A percentile compares a stretch with the other conserved stretches of the same genome.
These are phyloP conservation scores for Eira barbara DNA, from an alignment of 2,113 vertebrate species.

Conservation along the genomic window DNA sequence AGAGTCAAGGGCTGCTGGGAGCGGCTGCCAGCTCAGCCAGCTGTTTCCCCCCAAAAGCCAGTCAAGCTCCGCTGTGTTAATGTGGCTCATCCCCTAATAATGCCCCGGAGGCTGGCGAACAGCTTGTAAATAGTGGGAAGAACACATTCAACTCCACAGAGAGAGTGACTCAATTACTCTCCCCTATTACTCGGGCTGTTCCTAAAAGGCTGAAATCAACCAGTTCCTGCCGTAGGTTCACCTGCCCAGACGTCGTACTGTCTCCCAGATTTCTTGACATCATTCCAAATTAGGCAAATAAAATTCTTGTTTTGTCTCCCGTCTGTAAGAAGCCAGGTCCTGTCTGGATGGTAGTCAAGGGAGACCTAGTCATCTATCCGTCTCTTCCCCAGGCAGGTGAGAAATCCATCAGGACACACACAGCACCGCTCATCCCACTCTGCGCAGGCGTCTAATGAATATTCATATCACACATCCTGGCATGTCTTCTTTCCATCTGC, in stretches of 20 bases:
- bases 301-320: background rate
- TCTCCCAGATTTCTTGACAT: background rate
- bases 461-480: background rate
- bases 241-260: background rate
- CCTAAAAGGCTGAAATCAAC: constrained; percentile 38
- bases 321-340: background rate
- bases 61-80: constrained; percentile 55
- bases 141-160: constrained; percentile 61
- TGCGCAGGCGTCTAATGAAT: background rate
- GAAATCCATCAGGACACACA: background rate
- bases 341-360: background rate
- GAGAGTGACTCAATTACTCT: constrained; percentile 66
- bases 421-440: background rate
- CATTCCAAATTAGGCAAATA: constrained; percentile 36
- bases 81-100: constrained; percentile 65
- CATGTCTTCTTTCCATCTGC: background rate
- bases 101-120: constrained; percentile 67
- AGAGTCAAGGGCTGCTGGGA: constrained; percentile 32
- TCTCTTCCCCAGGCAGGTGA: background rate
- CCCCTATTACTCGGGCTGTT: constrained; percentile 21
- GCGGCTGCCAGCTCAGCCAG: constrained; percentile 57
- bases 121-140: constrained; percentile 68
- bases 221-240: constrained; percentile 1
- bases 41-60: constrained; percentile 71
- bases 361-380: background rate